A percentile compares a stretch with the other conserved stretches of the same genome.
Conservation (phyloP, 30 jellyfish, hydroid and myxozoan genomes). For the Hydractinia echinata region DNA sequence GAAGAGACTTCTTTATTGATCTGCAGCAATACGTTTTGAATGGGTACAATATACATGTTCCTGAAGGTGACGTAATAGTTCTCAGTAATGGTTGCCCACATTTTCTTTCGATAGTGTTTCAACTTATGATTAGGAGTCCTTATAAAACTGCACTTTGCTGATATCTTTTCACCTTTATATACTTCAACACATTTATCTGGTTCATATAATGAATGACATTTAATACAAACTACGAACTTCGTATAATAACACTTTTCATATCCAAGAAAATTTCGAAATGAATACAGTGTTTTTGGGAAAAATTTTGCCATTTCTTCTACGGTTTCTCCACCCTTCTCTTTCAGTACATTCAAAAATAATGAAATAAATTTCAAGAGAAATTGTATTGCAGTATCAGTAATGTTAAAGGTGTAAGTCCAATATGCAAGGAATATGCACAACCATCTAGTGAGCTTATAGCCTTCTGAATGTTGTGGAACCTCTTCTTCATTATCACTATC, state of each 20-base stretch:
- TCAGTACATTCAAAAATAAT: no score
- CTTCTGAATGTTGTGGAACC: no score
- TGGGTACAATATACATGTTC: background rate
- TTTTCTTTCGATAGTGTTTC: background rate
- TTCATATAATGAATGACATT: constrained; percentile 4
- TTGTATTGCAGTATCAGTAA: no score
- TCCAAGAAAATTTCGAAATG: background rate
- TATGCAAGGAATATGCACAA: no score
- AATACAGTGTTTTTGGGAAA: background rate
- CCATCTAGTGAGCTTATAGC: no score
- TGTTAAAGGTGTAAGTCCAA: no score
- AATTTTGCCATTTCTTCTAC: no score
- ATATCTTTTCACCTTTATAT: background rate
- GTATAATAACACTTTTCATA: background rate
- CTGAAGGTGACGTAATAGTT: constrained; percentile 1
- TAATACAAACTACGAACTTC: no score
- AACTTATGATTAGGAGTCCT: background rate
- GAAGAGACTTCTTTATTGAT: background rate
- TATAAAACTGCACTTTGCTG: background rate
- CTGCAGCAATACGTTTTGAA: constrained; percentile 5
- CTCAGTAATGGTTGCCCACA: background rate
- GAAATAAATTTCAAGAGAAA: no score
- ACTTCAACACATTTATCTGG: background rate
- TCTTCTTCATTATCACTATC: no score
- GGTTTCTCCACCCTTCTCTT: no score